phyloP scores from a whole-genome alignment of 1,140 invertebrate genomes.

The Drosophila mauritiana region DNA sequence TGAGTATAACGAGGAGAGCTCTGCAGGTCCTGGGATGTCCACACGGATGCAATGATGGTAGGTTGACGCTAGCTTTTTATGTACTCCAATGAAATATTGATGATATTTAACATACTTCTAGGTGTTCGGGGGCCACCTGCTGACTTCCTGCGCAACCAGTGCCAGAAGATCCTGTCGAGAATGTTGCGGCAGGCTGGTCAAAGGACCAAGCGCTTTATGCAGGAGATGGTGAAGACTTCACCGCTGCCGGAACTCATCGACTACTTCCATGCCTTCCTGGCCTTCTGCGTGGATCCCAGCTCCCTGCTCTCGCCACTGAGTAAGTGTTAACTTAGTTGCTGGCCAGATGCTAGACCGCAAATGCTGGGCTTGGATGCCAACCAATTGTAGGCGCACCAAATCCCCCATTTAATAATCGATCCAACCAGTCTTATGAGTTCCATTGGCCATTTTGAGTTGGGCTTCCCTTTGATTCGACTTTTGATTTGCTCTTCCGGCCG shows the following conservation, averaged over 20 bases:
- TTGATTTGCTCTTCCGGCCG: constrained; percentile 45
- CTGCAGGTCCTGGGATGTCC: constrained; percentile 96
- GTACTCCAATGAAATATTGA: too few species aligned
- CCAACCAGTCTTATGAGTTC: constrained; percentile 43
- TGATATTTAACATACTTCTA: constrained; percentile 42
- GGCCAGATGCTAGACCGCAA: constrained; percentile 12
- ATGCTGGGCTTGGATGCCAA: constrained; percentile 38
- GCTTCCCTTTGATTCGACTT: constrained; percentile 23
- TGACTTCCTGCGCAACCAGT: constrained; percentile 95
- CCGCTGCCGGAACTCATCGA: constrained; percentile 94
- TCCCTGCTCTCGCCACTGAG: constrained; percentile 93
- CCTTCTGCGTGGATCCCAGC: constrained; percentile 96
- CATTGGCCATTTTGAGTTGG: constrained; percentile 48
- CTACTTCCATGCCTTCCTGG: constrained; percentile 97
- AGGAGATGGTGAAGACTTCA: constrained; percentile 90
- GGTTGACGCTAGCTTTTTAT: background rate
- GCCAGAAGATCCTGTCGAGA: constrained; percentile 92
- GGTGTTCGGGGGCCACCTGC: constrained; percentile 93
- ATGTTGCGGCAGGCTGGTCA: constrained; percentile 89
- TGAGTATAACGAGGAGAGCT: constrained; percentile 88
- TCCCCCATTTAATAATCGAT: constrained; percentile 18
- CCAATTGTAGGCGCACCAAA: constrained; percentile 54
- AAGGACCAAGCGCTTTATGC: constrained; percentile 92
- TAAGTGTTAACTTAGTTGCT: constrained; percentile 86
- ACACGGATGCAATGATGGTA: constrained; percentile 90